Percentiles rank a stretch among this genome's conserved stretches.
Conservation (phyloP, 2,888 invertebrate species). For the Tineola bisselliella region DNA sequence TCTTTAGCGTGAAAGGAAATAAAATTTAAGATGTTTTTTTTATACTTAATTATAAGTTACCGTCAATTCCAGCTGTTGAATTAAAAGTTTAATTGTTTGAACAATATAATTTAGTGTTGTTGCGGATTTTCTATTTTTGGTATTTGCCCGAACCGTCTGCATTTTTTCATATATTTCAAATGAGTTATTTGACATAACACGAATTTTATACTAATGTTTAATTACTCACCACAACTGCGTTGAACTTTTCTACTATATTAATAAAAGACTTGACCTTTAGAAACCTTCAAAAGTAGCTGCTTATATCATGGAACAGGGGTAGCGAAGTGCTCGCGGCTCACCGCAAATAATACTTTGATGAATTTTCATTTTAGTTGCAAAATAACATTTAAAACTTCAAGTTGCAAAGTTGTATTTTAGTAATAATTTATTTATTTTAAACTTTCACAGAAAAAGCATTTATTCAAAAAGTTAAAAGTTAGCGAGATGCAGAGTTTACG, state of each 20-base stretch:
- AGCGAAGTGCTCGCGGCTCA: not conserved
- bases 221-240: too few relatives aligned
- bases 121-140: not conserved
- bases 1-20: slow-evolving; percentile 17
- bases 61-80: not conserved
- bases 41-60: not conserved
- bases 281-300: not conserved
- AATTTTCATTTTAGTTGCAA: not conserved
- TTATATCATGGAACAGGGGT: not conserved
- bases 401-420: not conserved
- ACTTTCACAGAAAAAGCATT: not conserved
- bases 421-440: not conserved
- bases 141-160: too few relatives aligned
- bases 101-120: not conserved
- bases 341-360: not conserved
- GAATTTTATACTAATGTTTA: too few relatives aligned
- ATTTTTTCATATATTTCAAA: too few relatives aligned
- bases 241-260: too few relatives aligned
- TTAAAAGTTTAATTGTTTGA: not conserved
- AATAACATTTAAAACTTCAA: not conserved
- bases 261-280: not conserved
- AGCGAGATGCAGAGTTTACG: not conserved
- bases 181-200: too few relatives aligned
- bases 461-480: not conserved
- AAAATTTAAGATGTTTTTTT: not conserved